Conservation (phyloP, 2,888 invertebrate species). For the Anoplius nigerrimus region DNA sequence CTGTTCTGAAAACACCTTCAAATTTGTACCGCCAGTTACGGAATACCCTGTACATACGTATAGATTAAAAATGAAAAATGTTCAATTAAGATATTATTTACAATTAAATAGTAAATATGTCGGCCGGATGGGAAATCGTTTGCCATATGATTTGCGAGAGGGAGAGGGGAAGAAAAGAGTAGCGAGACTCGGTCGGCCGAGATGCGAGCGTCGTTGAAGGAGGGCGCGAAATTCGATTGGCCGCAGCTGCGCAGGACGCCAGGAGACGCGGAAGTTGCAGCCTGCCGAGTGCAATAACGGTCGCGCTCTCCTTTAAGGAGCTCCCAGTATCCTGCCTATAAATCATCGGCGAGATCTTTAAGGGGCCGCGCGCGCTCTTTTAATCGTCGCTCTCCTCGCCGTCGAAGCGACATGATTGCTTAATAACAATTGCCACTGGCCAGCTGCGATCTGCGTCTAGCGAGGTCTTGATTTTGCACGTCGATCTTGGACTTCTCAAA, state of each 20-base stretch:
- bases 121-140: no score
- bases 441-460: background rate
- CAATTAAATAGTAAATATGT: no score
- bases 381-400: slow-evolving; percentile 21
- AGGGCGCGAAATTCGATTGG: slow-evolving; percentile 10
- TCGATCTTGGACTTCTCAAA: no score
- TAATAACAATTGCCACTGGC: background rate
- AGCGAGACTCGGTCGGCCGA: no score
- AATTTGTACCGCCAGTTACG: no score
- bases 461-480: background rate
- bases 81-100: no score
- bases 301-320: slow-evolving; percentile 2
- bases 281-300: slow-evolving; percentile 2
- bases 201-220: background rate
- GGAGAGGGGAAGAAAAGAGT: no score
- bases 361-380: background rate
- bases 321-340: slow-evolving; percentile 6
- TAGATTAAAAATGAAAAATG: no score
- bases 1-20: no score
- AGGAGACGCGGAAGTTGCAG: background rate
- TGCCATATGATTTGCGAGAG: no score
- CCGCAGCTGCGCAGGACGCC: slow-evolving; percentile 7
- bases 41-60: no score
- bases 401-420: background rate
- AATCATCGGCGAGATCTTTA: slow-evolving; percentile 11